phyloP scores from a whole-genome alignment of 2,797 vertebrate genomes.

The Takifugu ocellatus region DNA sequence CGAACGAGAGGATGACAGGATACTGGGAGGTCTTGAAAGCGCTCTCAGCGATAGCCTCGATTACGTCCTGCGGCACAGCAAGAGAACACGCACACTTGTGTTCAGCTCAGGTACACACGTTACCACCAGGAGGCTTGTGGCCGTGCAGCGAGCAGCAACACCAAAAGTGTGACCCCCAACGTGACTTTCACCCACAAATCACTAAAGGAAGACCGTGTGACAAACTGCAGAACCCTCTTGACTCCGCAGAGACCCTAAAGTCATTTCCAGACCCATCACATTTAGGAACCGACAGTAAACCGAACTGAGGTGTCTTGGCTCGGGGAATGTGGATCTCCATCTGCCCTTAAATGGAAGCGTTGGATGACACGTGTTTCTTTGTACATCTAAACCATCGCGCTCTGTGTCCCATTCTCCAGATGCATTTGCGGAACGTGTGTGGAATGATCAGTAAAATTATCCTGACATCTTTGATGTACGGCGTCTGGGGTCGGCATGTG shows the following conservation, averaged over 20 bases:
- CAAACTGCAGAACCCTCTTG: conserved; percentile 20
- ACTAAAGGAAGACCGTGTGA: conserved; percentile 6
- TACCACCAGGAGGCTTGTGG: background rate
- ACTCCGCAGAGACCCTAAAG: conserved; percentile 12
- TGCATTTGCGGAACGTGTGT: conserved; percentile 4
- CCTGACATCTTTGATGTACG: background rate
- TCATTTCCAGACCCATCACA: conserved; percentile 19
- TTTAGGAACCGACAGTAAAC: conserved; percentile 31
- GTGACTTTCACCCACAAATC: background rate
- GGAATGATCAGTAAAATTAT: conserved; percentile 6
- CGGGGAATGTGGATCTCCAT: conserved; percentile 18
- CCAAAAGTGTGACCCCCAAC: background rate
- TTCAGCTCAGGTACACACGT: conserved; percentile 1
- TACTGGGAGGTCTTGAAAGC: conserved; percentile 96
- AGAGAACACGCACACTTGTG: background rate
- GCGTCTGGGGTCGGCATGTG: background rate
- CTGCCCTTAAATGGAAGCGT: conserved; percentile 65
- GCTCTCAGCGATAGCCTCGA: conserved; percentile 95
- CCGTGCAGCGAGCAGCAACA: background rate
- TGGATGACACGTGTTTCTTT: conserved; percentile 21
- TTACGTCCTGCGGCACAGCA: conserved; percentile 83
- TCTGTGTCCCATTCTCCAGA: conserved; percentile 1
- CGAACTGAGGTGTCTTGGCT: conserved; percentile 38
- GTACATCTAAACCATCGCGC: conserved; percentile 5
- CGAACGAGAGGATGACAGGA: conserved; percentile 92